Base-by-base conservation (phyloP, 2,797 vertebrate genomes). In the Gastrophryne carolinensis region DNA sequence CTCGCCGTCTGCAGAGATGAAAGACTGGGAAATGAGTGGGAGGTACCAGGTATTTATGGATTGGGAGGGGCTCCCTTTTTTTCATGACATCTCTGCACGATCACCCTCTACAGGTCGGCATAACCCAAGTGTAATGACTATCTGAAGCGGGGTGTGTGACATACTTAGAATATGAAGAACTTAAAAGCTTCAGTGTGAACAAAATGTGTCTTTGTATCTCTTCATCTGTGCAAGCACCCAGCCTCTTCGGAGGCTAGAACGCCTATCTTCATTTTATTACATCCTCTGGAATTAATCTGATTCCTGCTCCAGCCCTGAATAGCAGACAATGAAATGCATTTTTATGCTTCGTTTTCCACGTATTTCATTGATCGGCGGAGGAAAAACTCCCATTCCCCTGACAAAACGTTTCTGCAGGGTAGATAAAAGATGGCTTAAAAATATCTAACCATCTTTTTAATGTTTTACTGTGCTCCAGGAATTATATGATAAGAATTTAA, bases 401-500 rank as follows among this genome's bases (percentile, higher is more conserved):
- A 63, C 26, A 63, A 32, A 54, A n/a, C 35, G 21, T n/a, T 53
- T 41, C 24, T 17, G 21, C 9, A 3, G 23, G n/a, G 4, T 11
- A 63, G 70, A 73, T 73, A 63, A 41, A 39, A 63, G 60, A 64
- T 73, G 49, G 24, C 13, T 24, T 35, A 5, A 35, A 21, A 12
- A 67, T 63, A 64, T 56, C 72, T 35, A 4, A 49, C 19, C 7
- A 74, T 66, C 61, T 37, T 47, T 73, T 41, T 47, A 39, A 41
- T 54, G 70, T 35, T 37, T 17, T 30, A 17, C 23, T 7, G 27
- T 17, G 17, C 34, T 66, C 1, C 8, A 54, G 39, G 35, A 73
- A 73, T 62, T 29, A 41, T 19, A 54, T 23, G 34, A 60, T 56
- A 63, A 56, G 54, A 47, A 56, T 62, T 47, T 54, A 67, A 67